Evolutionary conservation across 1,140 invertebrate genomes (phyloP).

Genomic region (Drepana arcuata): DNA sequence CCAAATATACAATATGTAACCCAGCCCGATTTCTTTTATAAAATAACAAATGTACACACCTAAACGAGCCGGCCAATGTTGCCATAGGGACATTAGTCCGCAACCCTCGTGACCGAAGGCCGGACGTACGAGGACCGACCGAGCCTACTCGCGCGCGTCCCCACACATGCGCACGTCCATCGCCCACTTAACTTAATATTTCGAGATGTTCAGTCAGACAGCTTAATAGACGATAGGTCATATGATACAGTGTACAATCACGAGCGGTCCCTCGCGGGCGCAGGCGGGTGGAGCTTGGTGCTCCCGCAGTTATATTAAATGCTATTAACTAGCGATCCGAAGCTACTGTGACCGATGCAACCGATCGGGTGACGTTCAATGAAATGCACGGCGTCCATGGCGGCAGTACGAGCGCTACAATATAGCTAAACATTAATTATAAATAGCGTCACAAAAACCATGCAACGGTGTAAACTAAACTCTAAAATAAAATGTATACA

Average conservation of each 20-base stretch:
- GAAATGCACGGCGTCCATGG: conserved; percentile 33
- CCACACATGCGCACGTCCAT: not conserved
- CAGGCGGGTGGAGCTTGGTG: not conserved
- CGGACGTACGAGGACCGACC: too few relatives aligned
- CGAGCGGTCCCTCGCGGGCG: not conserved
- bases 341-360: conserved; percentile 59
- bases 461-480: conserved; percentile 25
- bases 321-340: conserved; percentile 60
- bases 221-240: not conserved
- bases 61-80: too few relatives aligned
- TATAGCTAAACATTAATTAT: conserved; percentile 53
- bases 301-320: conserved; percentile 23
- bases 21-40: too few relatives aligned
- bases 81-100: too few relatives aligned
- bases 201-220: too few relatives aligned
- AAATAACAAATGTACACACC: too few relatives aligned
- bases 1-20: too few relatives aligned
- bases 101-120: too few relatives aligned
- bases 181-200: not conserved
- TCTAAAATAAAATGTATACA: conserved; percentile 46
- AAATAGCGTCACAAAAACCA: conserved; percentile 33
- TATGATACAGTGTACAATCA: not conserved
- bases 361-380: conserved; percentile 54
- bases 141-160: not conserved
- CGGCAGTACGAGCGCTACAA: conserved; percentile 12